Conservation (phyloP, 1,140 invertebrate species). For the Saccostrea cuccullata region DNA sequence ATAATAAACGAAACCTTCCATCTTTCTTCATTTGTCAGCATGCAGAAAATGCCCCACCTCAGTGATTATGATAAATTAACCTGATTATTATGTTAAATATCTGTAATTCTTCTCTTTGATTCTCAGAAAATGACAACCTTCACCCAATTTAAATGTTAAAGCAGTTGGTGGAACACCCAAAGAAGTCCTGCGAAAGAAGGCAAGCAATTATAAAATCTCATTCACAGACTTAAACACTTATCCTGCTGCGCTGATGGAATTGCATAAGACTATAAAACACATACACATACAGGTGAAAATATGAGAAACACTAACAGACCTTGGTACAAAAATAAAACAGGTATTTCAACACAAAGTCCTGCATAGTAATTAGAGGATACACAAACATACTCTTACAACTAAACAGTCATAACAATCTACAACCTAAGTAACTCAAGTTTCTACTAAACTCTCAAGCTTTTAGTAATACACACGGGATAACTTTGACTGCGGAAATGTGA, state of each 20-base stretch:
- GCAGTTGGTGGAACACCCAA: conserved; percentile 13
- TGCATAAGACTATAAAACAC: not conserved
- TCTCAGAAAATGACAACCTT: not conserved
- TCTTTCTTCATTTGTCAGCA: not conserved
- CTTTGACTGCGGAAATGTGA: not conserved
- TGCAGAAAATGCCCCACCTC: not conserved
- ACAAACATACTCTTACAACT: not conserved
- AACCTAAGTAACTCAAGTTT: not conserved
- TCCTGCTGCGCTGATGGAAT: not conserved
- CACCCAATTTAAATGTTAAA: conserved; percentile 1
- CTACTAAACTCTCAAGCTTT: not conserved
- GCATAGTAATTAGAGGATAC: conserved; percentile 28
- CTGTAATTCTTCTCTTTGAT: not conserved
- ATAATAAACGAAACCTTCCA: not conserved
- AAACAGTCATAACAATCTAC: not conserved
- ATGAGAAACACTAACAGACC: not conserved
- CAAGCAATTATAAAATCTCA: not conserved
- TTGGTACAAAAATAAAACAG: not conserved
- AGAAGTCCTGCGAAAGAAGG: not conserved
- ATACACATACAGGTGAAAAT: not conserved
- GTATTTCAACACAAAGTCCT: conserved; percentile 1
- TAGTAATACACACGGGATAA: not conserved
- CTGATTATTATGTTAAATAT: not conserved
- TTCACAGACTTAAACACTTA: not conserved
- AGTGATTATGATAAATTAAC: not conserved